Evolutionary conservation across 2,888 invertebrate species (phyloP), one percentile per base, ranked within the genome.

Genomic region (Rhorus exstirpatorius): DNA sequence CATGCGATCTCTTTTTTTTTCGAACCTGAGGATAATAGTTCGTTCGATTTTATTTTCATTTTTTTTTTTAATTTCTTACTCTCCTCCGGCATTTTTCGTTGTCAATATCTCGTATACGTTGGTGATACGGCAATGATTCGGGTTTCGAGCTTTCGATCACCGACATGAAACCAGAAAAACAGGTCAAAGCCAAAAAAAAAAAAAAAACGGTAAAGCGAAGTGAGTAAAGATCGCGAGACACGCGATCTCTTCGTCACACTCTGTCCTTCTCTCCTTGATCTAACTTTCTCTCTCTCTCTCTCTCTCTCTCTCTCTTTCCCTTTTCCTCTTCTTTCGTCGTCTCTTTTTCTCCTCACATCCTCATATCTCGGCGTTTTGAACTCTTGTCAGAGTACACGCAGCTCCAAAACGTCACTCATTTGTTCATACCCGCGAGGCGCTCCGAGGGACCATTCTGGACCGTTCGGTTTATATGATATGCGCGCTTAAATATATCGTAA

Each of bases 1-100:
- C 82, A 81, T 65, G 51, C 77, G 61, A 72, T 44, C 19, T 77
- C 77, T 71, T 38, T 71, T 65, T 77, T 53, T 67, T 26, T 24
- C 21, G 53, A 49, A 31, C 41, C 53, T 41, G 53, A 53, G 41
- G 44, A 70, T 38, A 7, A 58, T 2, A 26, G 3, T 19, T 60
- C 12, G 7, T 38, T 76, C 65, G 35, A 35, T 46, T 35, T 55
- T n/a, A n/a, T 61, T 0, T 14, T 8, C 38, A 6, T 44, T 74
- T 19, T 53, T 3, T 38, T 26, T 74, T 55, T 24, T 26, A 12
- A 14, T 74, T 17, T 63, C 38, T 21, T 49, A 35, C 60, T 35
- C 38, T 63, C 41, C 6, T 17, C 44, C 41, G 12, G 26, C 21
- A 17, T 65, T 44, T 63, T 61, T 51, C 61, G 49, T 41, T 12